Conservation (phyloP, 1,140 invertebrate genomes). For the Drosophila arizonae region DNA sequence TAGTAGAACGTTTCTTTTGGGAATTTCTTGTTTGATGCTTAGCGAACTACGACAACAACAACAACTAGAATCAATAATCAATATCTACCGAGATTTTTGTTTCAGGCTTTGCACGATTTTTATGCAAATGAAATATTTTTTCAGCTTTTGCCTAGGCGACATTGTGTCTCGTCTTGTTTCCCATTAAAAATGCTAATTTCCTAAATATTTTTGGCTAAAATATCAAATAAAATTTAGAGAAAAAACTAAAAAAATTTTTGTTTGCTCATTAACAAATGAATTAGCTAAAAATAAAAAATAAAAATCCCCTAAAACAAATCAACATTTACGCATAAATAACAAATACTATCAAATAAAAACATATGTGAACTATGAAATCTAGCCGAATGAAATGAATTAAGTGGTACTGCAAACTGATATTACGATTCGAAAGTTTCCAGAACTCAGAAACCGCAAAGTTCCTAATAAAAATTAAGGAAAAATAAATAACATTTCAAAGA, state of each 20-base stretch:
- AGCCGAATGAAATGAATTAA: slow-evolving; percentile 14
- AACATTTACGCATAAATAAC: slow-evolving; percentile 23
- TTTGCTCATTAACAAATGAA: slow-evolving; percentile 74
- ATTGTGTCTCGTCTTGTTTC: slow-evolving; percentile 72
- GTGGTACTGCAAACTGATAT: slow-evolving; percentile 42
- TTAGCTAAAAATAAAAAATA: slow-evolving; percentile 48
- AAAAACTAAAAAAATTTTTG: slow-evolving; percentile 25
- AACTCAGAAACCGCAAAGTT: not conserved
- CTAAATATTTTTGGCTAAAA: slow-evolving; percentile 48
- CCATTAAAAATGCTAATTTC: slow-evolving; percentile 77
- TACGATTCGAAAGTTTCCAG: too few species aligned
- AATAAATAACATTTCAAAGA: too few species aligned
- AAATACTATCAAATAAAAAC: slow-evolving; percentile 19
- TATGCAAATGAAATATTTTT: slow-evolving; percentile 39
- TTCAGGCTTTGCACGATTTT: slow-evolving; percentile 36
- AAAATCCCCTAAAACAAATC: slow-evolving; percentile 23
- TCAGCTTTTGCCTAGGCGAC: slow-evolving; percentile 49
- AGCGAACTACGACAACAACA: slow-evolving; percentile 39
- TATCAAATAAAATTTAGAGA: not conserved
- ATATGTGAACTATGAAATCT: slow-evolving; percentile 5
- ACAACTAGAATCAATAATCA: slow-evolving; percentile 8
- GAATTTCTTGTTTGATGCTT: slow-evolving; percentile 73
- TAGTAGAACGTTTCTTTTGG: slow-evolving; percentile 20
- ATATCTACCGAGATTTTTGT: slow-evolving; percentile 14
- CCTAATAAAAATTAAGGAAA: too few species aligned